Evolutionary conservation across 2,888 invertebrate species (phyloP), one percentile per base, ranked within the genome.

Genomic region (Sylvicola cinctus): DNA sequence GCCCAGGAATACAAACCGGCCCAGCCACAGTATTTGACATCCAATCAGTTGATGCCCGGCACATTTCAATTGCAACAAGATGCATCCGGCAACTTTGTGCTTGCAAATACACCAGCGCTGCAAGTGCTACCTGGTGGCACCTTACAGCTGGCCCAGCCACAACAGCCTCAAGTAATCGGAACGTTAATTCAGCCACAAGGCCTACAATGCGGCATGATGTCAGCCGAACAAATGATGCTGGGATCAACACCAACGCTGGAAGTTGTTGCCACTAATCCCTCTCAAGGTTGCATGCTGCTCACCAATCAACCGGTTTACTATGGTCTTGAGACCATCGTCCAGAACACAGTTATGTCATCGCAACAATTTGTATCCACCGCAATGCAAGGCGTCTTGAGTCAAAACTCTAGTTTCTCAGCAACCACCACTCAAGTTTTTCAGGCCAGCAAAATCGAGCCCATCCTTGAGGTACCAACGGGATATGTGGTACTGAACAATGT

Each of bases 281-380:
- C 61, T 31, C 14, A 16, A 11, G 65, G 65, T 4, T 65, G 65
- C 40, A 67, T 70, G 57, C 64, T 70, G 46, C 50, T 71, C 36
- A 61, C 68, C 29, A 72, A 73, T 12, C 78, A 78, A 45, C 80
- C 80, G 4, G 72, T 83, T 46, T 80, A 79, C 46, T 81, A 81
- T 45, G 81, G 81, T 1, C 61, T 83, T 41, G 83, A 84, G 58
- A 83, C 83, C 0, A 81, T 83, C 35, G 83, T 84, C 3, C 81
- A 81, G 53, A 84, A 83, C 47, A 83, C 83, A 4, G 80, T 83
- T 1, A 81, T 83, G 81, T 79, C 79, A n/a, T 81, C 81, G 15
- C 80, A 80, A 49, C 83, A 83, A 49, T 80, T 81, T 49, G 72
- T 83, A 12, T 75, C 81, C 3, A 77, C 78, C 2, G 73, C 79